Evolutionary conservation across 2,888 invertebrate genomes (phyloP).

Genomic region (Ypsolopha scabrella): DNA sequence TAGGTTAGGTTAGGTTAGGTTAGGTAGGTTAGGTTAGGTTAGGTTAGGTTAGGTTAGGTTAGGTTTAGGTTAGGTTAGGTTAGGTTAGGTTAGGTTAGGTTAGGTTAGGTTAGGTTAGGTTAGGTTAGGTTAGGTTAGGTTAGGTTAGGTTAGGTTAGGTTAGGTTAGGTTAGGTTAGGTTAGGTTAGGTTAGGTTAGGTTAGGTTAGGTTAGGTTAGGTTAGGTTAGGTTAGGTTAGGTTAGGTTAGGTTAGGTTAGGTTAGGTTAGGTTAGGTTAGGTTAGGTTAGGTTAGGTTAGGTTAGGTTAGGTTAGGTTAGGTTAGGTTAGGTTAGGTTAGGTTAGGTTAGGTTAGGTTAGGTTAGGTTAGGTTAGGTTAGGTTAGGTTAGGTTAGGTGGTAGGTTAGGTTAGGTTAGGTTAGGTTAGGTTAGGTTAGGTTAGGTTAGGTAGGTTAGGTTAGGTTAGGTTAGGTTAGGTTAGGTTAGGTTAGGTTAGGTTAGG

Average conservation of each 20-base stretch:
- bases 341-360: slow-evolving; percentile 15
- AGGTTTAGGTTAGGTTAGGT: slow-evolving; percentile 4
- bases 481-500: slow-evolving; percentile 4
- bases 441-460: slow-evolving; percentile 4
- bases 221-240: slow-evolving; percentile 14
- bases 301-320: slow-evolving; percentile 7
- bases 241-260: slow-evolving; percentile 14
- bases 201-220: slow-evolving; percentile 8
- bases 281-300: slow-evolving; percentile 11
- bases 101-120: slow-evolving; percentile 3
- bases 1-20: slow-evolving; percentile 6
- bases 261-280: slow-evolving; percentile 12
- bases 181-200: slow-evolving; percentile 4
- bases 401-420: slow-evolving; percentile 4
- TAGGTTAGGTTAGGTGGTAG: slow-evolving; percentile 3
- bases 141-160: slow-evolving; percentile 10
- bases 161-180: slow-evolving; percentile 8
- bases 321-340: slow-evolving; percentile 8
- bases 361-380: slow-evolving; percentile 9
- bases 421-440: slow-evolving; percentile 4
- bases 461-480: slow-evolving; percentile 4
- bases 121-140: not conserved
- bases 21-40: slow-evolving; percentile 6
- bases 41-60: slow-evolving; percentile 6
- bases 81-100: slow-evolving; percentile 4